Evolutionary conservation across 1,140 invertebrate genomes (phyloP).

Genomic region (Hesperophylax magnus): DNA sequence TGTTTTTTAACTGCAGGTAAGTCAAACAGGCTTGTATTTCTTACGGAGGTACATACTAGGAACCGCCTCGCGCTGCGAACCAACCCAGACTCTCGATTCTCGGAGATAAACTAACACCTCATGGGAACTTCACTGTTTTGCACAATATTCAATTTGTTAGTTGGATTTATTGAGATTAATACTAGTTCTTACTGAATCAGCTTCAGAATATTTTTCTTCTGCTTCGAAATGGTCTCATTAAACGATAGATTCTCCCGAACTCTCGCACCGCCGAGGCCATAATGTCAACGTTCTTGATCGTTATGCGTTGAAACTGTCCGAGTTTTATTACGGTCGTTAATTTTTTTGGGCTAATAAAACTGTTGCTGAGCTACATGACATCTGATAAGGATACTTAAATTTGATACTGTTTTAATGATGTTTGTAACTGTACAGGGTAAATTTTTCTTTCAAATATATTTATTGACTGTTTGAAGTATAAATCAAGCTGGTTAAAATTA

Average conservation of each 20-base stretch:
- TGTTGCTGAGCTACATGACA: slow-evolving; percentile 26
- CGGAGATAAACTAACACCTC: background rate
- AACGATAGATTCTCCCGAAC: too few relatives aligned
- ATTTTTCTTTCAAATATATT: slow-evolving; percentile 15
- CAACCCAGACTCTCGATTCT: background rate
- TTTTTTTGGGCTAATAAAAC: slow-evolving; percentile 31
- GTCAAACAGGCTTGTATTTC: slow-evolving; percentile 6
- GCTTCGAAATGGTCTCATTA: too few relatives aligned
- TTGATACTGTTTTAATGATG: slow-evolving; percentile 36
- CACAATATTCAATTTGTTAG: too few relatives aligned
- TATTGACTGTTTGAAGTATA: slow-evolving; percentile 34
- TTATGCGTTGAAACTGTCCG: background rate
- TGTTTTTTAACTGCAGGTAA: slow-evolving; percentile 11
- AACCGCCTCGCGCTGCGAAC: background rate
- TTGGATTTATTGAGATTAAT: too few relatives aligned
- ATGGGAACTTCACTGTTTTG: too few relatives aligned
- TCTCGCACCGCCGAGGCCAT: too few relatives aligned
- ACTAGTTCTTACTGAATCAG: too few relatives aligned
- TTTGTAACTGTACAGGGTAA: slow-evolving; percentile 28
- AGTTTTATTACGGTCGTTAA: slow-evolving; percentile 23
- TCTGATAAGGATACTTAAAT: slow-evolving; percentile 38
- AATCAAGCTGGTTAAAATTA: slow-evolving; percentile 12
- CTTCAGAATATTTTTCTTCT: too few relatives aligned
- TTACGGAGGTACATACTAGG: background rate
- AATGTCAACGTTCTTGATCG: background rate